Base-by-base conservation (phyloP, 2,797 vertebrate species). In the Heterohyrax brucei region DNA sequence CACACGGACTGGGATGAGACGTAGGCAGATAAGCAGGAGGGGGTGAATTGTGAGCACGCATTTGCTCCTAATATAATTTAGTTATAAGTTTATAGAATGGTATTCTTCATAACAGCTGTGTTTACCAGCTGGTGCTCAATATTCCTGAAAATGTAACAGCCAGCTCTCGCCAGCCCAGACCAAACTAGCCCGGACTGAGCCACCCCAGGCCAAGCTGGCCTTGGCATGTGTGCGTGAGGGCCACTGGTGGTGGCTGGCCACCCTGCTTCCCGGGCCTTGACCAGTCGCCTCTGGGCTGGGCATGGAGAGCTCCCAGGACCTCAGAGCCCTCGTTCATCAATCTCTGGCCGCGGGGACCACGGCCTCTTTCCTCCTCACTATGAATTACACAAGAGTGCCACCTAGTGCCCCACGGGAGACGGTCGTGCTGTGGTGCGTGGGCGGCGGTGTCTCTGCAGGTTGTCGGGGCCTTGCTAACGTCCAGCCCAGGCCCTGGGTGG, bases 341-440 rank as follows among this genome's bases (percentile, higher is more conserved):
- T 61, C 33, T 72, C 70, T 64, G 84, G 77, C 85, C 22, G 76
- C 30, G 26, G 9, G 1, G 3, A 3, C 9, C 68, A 22, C 85
- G 81, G 4, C 56, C 0, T 4, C 19, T 7, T 72, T 10, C 5
- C 66, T 30, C 16, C 44, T 50, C 24, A 1, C n/a, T 86, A 64
- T 92, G 88, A 82, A 70, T 91, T 85, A 86, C 76, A 28, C 95
- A 87, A 79, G 64, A 87, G 89, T 44, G 97, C 97, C 97, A 92
- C 88, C 97, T 97, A 97, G 97, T 95, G 97, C 53, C 72, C 22
- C 48, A 19, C 4, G 48, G 56, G 87, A 59, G 72, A 44, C 2
- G 1, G 72, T 28, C 78, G 79, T 8, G 46, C 12, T 73, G 8
- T 44, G 19, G 19, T 56, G 13, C 13, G 70, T 21, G 19, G 19